phyloP scores from a whole-genome alignment of 1,140 invertebrate species.

The Atopsyche davidsoni region DNA sequence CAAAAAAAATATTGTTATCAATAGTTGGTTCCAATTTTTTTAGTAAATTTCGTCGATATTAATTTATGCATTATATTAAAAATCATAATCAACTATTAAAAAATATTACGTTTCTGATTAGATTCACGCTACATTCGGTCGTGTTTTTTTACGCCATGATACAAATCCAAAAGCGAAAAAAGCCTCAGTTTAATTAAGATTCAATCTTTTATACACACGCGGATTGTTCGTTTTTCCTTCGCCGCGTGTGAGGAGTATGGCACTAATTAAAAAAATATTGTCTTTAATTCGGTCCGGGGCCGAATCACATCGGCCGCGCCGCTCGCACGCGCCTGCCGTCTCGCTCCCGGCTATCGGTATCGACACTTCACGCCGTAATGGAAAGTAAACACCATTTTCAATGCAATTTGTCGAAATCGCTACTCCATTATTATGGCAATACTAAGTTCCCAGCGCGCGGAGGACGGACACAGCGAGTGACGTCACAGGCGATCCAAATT shows the following conservation, averaged over 20 bases:
- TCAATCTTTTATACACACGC: neutral
- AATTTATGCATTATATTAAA: too few species aligned
- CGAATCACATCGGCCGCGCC: too few species aligned
- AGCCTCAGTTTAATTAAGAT: neutral
- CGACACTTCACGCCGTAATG: slow-evolving; percentile 29
- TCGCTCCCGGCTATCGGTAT: slow-evolving; percentile 20
- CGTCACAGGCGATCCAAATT: neutral
- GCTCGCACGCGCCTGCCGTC: slow-evolving; percentile 1
- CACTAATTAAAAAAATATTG: too few species aligned
- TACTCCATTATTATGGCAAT: slow-evolving; percentile 27
- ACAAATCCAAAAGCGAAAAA: too few species aligned
- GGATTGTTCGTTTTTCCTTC: neutral
- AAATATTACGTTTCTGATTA: too few species aligned
- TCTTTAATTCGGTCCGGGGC: neutral
- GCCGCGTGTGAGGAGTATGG: neutral
- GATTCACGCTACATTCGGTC: too few species aligned
- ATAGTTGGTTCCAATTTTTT: too few species aligned
- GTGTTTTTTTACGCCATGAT: too few species aligned
- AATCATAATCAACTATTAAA: too few species aligned
- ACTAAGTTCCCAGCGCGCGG: slow-evolving; percentile 10
- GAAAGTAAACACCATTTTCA: slow-evolving; percentile 32
- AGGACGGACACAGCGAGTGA: slow-evolving; percentile 3
- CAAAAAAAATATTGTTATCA: too few species aligned
- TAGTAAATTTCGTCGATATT: too few species aligned
- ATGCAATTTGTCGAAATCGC: slow-evolving; percentile 32